phyloP scores from a whole-genome alignment of 2,888 invertebrate genomes.

The Pandemis heparana region DNA sequence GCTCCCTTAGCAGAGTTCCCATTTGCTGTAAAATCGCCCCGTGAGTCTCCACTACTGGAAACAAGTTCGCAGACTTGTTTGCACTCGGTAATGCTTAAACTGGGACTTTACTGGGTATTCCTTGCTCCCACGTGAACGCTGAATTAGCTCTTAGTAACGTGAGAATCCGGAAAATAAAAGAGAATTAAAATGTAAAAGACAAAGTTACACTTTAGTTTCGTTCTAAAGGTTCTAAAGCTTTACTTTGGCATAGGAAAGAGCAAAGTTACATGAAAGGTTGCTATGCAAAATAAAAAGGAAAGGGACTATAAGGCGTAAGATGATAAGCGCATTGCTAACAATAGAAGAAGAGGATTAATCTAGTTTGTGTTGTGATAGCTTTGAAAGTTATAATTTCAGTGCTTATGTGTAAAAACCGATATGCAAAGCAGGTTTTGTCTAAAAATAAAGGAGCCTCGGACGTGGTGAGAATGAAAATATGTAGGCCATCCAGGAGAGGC shows the following conservation, averaged over 20 bases:
- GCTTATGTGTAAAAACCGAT: slow-evolving; percentile 53
- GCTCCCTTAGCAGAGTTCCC: slow-evolving; percentile 61
- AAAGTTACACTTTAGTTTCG: slow-evolving; percentile 23
- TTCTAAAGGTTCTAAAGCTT: slow-evolving; percentile 15
- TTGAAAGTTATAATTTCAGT: background rate
- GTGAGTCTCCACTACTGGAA: slow-evolving; percentile 63
- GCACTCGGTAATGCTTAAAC: slow-evolving; percentile 71
- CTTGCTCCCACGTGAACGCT: slow-evolving; percentile 60
- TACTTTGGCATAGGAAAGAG: slow-evolving; percentile 23
- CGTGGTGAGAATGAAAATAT: slow-evolving; percentile 46
- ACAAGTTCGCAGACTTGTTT: slow-evolving; percentile 72
- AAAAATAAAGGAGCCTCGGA: slow-evolving; percentile 71
- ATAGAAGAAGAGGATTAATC: background rate
- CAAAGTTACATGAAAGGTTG: background rate
- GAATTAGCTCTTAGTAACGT: slow-evolving; percentile 59
- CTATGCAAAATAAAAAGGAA: background rate
- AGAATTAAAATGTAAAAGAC: slow-evolving; percentile 29
- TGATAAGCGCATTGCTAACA: background rate
- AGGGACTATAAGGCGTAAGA: background rate
- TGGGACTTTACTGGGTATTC: slow-evolving; percentile 60
- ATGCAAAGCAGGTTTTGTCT: slow-evolving; percentile 65
- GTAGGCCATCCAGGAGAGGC: slow-evolving; percentile 55
- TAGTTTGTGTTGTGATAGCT: too few species aligned
- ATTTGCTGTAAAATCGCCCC: slow-evolving; percentile 78
- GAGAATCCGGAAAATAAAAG: slow-evolving; percentile 25